A percentile compares a stretch with the other conserved stretches of the same genome.
These are phyloP conservation scores for Passer domesticus DNA, from an alignment of 2,113 vertebrate genomes.

Conservation along the genomic window DNA sequence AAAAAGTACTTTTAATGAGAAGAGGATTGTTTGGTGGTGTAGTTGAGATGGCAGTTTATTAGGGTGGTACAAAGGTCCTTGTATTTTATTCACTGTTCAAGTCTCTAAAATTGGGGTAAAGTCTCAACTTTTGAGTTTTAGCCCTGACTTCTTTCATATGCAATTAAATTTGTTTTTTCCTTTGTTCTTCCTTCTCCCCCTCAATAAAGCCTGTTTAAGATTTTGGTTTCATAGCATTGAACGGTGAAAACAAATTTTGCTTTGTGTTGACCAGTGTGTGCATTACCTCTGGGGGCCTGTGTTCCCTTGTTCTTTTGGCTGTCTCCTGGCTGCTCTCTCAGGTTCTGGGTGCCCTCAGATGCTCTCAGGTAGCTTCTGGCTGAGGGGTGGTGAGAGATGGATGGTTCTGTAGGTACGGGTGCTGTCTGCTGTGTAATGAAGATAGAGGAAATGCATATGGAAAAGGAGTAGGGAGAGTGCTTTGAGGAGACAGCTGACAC, in stretches of 20 bases:
- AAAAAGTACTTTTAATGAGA: background rate
- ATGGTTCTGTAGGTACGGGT: fast-evolving
- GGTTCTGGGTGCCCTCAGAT: background rate
- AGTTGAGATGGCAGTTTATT: background rate
- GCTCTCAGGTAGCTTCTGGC: background rate
- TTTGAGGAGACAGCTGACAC: background rate
- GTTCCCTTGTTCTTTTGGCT: background rate
- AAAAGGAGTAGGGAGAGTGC: background rate
- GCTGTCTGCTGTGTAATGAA: background rate
- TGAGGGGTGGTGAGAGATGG: background rate
- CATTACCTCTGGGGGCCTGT: background rate
- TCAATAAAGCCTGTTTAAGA: background rate
- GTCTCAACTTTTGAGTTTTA: background rate
- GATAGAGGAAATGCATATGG: background rate
- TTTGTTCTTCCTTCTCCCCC: background rate
- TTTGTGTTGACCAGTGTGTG: background rate
- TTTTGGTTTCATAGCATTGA: background rate
- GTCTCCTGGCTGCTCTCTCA: background rate
- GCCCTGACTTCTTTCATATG: background rate
- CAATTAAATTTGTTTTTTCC: background rate
- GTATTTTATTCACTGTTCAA: background rate
- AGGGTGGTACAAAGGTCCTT: background rate
- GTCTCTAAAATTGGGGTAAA: background rate
- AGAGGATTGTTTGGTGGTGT: background rate
- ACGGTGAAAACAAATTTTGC: background rate